These are phyloP conservation scores for Rhagophthalmus giganteus DNA, from an alignment of 2,888 invertebrate genomes.

Conservation along the genomic window DNA sequence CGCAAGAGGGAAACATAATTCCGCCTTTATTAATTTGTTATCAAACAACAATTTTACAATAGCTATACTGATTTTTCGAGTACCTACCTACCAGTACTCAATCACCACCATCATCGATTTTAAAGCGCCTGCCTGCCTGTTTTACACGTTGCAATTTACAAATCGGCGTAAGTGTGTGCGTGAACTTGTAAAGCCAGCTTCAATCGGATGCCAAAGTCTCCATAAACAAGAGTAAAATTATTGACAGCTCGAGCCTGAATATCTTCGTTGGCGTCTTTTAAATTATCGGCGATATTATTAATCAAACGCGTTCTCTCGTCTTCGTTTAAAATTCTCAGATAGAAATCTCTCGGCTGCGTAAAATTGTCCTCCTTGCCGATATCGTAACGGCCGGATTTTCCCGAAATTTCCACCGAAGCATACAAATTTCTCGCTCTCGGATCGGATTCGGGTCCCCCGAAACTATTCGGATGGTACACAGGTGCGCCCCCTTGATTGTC, in stretches of 20 bases:
- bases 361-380: conserved; percentile 89
- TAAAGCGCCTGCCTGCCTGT: too few relatives aligned
- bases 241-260: conserved; percentile 84
- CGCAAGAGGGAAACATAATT: too few relatives aligned
- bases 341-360: conserved; percentile 81
- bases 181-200: conserved; percentile 33
- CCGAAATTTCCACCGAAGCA: conserved; percentile 63
- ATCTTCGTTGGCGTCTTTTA: conserved; percentile 78
- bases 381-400: conserved; percentile 79
- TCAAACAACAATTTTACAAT: too few relatives aligned
- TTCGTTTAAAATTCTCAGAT: conserved; percentile 74
- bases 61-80: too few relatives aligned
- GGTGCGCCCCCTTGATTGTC: conserved; percentile 89
- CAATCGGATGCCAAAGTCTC: conserved; percentile 75
- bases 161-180: neutral
- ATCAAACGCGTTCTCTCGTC: conserved; percentile 73
- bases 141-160: too few relatives aligned
- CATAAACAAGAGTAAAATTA: conserved; percentile 79
- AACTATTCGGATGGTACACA: conserved; percentile 97
- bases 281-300: conserved; percentile 77
- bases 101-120: too few relatives aligned
- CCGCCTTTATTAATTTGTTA: too few relatives aligned
- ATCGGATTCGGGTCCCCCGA: conserved; percentile 80
- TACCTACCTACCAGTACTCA: too few relatives aligned
- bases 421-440: conserved; percentile 64